phyloP scores from a whole-genome alignment of 2,113 vertebrate genomes.

The Lycocorax pyrrhopterus region DNA sequence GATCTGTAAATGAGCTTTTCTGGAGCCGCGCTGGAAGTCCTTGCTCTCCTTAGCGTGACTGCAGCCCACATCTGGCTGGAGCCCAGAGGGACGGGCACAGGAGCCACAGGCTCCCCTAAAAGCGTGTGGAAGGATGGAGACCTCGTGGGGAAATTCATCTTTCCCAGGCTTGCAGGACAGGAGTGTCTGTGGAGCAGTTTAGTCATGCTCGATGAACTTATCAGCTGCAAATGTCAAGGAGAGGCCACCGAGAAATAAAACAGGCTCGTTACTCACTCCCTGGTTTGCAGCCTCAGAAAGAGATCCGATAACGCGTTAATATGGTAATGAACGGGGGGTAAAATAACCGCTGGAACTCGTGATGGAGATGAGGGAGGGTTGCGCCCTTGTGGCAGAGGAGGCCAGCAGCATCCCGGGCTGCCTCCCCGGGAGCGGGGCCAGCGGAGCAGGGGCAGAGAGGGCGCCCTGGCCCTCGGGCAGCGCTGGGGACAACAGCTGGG shows the following conservation, averaged over 20 bases:
- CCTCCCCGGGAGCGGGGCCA: too few species aligned
- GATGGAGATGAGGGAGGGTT: not conserved
- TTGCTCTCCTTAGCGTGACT: not conserved
- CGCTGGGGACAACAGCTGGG: not conserved
- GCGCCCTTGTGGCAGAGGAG: not conserved
- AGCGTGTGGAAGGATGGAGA: not conserved
- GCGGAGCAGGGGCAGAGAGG: too few species aligned
- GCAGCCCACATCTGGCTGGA: not conserved
- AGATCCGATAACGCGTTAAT: not conserved
- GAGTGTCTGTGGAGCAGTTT: not conserved
- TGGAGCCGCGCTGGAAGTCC: not conserved
- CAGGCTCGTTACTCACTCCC: not conserved
- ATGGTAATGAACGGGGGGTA: not conserved
- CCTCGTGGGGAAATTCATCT: not conserved
- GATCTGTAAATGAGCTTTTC: not conserved
- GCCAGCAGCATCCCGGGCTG: not conserved
- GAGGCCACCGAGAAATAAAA: not conserved
- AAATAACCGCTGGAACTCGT: fast-evolving
- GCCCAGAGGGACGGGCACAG: not conserved
- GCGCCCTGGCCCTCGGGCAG: not conserved
- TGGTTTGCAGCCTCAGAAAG: not conserved
- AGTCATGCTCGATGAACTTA: not conserved
- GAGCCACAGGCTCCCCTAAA: not conserved
- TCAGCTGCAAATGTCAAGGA: not conserved
- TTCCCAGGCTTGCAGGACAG: not conserved